Evolutionary conservation across 2,797 vertebrate species (phyloP).

Genomic region (Silurus aristotelis): DNA sequence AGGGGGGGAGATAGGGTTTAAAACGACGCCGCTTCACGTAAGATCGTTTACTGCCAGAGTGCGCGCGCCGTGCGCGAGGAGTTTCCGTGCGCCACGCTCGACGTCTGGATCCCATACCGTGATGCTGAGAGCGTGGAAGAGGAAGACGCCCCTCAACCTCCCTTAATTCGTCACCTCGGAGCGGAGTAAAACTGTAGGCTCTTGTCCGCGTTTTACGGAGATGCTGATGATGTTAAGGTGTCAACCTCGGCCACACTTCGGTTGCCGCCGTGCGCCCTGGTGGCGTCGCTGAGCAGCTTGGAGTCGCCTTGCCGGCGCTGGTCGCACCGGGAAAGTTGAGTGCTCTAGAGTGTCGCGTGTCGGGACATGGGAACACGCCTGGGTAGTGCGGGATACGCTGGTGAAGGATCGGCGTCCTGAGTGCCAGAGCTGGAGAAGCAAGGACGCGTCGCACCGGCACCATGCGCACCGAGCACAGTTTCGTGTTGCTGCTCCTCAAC

Average conservation of each 20-base stretch:
- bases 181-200: conserved; percentile 59
- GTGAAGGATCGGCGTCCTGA: conserved; percentile 70
- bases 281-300: conserved; percentile 64
- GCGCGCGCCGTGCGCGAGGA: conserved; percentile 49
- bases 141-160: conserved; percentile 14
- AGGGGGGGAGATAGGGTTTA: conserved; percentile 57
- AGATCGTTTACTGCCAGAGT: conserved; percentile 61
- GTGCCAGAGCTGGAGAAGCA: conserved; percentile 57
- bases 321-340: conserved; percentile 52
- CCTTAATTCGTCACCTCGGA: conserved; percentile 30
- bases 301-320: conserved; percentile 53
- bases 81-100: conserved; percentile 41
- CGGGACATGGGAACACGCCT: conserved; percentile 76
- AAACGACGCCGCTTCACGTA: conserved; percentile 64
- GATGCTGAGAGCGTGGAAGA: conserved; percentile 41
- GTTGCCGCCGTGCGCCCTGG: conserved; percentile 66
- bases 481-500: conserved; percentile 81
- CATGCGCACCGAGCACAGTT: conserved; percentile 78
- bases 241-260: conserved; percentile 53
- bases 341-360: conserved; percentile 48
- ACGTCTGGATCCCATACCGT: conserved; percentile 64
- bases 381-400: conserved; percentile 65
- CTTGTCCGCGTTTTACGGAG: conserved; percentile 61
- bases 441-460: conserved; percentile 66
- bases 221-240: conserved; percentile 47